These are phyloP conservation scores for Zaprionus tsacasi DNA, from an alignment of 1,140 invertebrate species.

Conservation along the genomic window DNA sequence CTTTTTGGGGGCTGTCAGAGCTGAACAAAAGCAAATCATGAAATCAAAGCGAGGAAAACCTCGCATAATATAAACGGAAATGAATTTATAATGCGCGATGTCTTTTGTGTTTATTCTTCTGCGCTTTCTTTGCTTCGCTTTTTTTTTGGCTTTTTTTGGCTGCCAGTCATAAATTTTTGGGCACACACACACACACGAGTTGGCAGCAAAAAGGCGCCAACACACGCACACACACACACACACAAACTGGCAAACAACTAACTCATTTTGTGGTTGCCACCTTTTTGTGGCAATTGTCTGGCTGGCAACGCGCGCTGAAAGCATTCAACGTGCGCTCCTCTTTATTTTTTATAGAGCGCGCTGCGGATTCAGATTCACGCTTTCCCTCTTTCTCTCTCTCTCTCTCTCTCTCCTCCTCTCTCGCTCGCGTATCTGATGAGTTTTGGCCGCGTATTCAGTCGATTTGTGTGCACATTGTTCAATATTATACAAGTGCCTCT, in stretches of 20 bases:
- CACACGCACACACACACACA: constrained; percentile 12
- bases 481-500: constrained; percentile 52
- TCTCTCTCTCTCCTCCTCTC: neutral
- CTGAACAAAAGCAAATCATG: constrained; percentile 29
- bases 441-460: constrained; percentile 24
- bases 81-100: constrained; percentile 77
- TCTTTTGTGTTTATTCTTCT: constrained; percentile 49
- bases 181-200: constrained; percentile 24
- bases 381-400: neutral
- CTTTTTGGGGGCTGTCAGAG: constrained; percentile 16
- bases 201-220: constrained; percentile 42
- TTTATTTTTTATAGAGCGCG: constrained; percentile 52
- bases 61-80: constrained; percentile 71
- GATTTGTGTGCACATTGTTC: constrained; percentile 70
- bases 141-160: constrained; percentile 23
- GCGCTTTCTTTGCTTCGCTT: constrained; percentile 5
- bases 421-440: constrained; percentile 33
- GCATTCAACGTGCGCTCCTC: constrained; percentile 47
- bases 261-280: constrained; percentile 77
- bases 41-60: constrained; percentile 36
- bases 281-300: constrained; percentile 74
- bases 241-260: constrained; percentile 67
- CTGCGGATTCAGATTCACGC: constrained; percentile 60
- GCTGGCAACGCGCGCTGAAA: constrained; percentile 27
- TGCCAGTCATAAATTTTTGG: constrained; percentile 45